Evolutionary conservation across 2,888 invertebrate genomes (phyloP).

Genomic region (Antitype chi): DNA sequence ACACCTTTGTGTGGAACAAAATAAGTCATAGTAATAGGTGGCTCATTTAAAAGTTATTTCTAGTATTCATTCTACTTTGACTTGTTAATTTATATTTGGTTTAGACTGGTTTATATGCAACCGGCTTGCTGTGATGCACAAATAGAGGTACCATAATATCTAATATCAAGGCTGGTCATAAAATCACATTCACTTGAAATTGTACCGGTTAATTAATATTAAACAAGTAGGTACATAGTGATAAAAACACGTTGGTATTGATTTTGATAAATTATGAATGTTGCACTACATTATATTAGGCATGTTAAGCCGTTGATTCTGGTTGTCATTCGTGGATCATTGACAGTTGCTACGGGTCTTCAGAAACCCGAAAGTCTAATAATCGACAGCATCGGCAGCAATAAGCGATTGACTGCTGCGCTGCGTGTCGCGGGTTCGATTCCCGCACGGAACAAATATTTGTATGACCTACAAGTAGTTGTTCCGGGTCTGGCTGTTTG

Average conservation of each 20-base stretch:
- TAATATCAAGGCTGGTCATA: conserved; percentile 49
- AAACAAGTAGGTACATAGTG: conserved; percentile 17
- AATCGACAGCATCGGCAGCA: too few species aligned
- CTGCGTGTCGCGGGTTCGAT: too few species aligned
- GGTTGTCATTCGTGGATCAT: too few species aligned
- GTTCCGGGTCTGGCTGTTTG: too few species aligned
- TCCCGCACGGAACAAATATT: too few species aligned
- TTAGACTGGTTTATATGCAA: conserved; percentile 33
- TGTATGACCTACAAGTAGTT: too few species aligned
- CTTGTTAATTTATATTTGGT: background rate
- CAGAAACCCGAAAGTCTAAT: too few species aligned
- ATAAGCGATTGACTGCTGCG: too few species aligned
- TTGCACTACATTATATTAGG: background rate
- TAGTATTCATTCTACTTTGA: conserved; percentile 10
- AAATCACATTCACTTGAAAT: conserved; percentile 48
- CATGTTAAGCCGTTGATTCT: too few species aligned
- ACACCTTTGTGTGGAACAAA: conserved; percentile 1
- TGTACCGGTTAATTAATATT: conserved; percentile 33
- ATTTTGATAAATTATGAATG: conserved; percentile 18
- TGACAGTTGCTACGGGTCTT: too few species aligned
- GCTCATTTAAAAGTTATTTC: background rate
- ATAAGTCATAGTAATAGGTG: conserved; percentile 10
- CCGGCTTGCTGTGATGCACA: conserved; percentile 57
- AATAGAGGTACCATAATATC: conserved; percentile 33
- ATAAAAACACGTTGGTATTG: conserved; percentile 27